Base-by-base conservation (phyloP, 2,888 invertebrate species). In the Iselma pallidipennis region DNA sequence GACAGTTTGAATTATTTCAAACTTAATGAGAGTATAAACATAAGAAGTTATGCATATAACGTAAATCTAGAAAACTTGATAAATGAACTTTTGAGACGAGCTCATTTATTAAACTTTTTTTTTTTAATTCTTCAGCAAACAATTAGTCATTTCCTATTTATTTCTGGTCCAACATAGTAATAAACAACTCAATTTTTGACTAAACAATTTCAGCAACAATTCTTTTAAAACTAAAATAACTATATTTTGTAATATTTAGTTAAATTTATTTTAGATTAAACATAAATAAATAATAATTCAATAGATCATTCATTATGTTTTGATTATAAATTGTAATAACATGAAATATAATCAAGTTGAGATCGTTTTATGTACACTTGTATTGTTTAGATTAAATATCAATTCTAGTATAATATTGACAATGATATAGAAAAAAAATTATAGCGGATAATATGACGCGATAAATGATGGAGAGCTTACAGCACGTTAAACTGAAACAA, bases 21-120 rank as follows among this genome's bases (percentile, higher is more conserved):
- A 53, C 59, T 63, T 59, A 63, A 63, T 63, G 63, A 63, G 63
- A 63, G 53, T 60, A 63, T 63, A 63, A 63, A 63, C 63, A 59
- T 63, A 60, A 63, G 63, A 63, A 63, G 63, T 63, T 63, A 60
- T 59, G 63, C 63, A 63, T 59, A 63, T 63, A 63, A 60, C 63
- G 57, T 52, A 63, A 63, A 59, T 60, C 55, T 55, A 54, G 59
- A 48, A 63, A 63, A 63, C 49, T 60, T 63, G 63, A 63, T 63
- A 57, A 63, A 63, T 63, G 63, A 52, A 63, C 53, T 63, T 59
- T 59, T 60, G 48, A 49, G 63, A 54, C 59, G 56, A 63, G 49
- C 42, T 56, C 63, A 63, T 63, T 63, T 63, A 60, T 63, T 55
- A 59, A 61, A 61, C 45, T 16, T 12, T 45, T 53, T 49, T 57